These are phyloP conservation scores for Cremastinae sp. DNA, from an alignment of 2,888 invertebrate species.

Conservation along the genomic window DNA sequence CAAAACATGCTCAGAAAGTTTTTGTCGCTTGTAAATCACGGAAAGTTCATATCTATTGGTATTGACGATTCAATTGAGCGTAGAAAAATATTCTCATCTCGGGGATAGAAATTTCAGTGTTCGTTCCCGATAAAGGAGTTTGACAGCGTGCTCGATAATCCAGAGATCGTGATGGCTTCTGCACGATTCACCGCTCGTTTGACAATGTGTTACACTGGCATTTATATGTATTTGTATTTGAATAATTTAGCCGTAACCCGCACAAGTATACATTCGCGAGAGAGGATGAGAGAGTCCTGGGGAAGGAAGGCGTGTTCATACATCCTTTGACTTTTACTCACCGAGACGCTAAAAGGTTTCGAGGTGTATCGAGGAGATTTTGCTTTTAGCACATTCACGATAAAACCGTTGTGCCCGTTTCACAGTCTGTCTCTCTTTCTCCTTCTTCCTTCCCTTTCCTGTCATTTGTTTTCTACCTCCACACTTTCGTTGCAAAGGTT, in stretches of 20 bases:
- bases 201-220: neutral
- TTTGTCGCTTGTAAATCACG: too few relatives aligned
- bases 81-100: neutral
- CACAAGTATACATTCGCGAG: constrained; percentile 6
- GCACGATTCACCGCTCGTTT: constrained; percentile 4
- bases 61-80: neutral
- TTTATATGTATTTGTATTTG: neutral
- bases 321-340: constrained; percentile 60
- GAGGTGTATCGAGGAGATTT: constrained; percentile 78
- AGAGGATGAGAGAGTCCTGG: constrained; percentile 33
- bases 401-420: constrained; percentile 72
- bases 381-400: constrained; percentile 79
- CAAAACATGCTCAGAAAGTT: too few relatives aligned
- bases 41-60: neutral
- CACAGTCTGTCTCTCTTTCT: constrained; percentile 53
- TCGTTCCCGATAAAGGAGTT: constrained; percentile 37
- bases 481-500: constrained; percentile 39
- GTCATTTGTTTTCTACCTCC: constrained; percentile 27
- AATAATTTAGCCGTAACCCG: neutral
- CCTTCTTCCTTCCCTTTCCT: constrained; percentile 10
- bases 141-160: constrained; percentile 49
- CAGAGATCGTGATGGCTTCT: constrained; percentile 33
- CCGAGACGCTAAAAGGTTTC: constrained; percentile 78
- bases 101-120: constrained; percentile 23
- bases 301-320: constrained; percentile 50